These are phyloP conservation scores for Crotalus tigris DNA, from an alignment of 2,113 vertebrate species.

Conservation along the genomic window DNA sequence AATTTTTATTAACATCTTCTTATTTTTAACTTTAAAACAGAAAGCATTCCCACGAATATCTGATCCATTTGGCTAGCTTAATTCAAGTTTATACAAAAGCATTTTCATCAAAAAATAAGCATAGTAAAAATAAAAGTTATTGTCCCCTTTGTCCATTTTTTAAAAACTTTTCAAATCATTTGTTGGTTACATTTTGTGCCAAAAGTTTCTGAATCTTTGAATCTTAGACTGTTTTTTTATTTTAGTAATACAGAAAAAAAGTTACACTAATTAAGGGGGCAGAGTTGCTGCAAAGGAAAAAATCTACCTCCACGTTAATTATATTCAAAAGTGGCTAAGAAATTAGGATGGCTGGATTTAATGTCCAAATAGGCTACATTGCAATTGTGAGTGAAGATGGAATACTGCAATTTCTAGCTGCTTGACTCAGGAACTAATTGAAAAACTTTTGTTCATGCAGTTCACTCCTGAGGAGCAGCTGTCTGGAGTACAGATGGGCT, in stretches of 20 bases:
- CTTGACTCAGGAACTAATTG: background rate
- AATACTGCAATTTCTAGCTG: background rate
- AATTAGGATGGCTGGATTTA: background rate
- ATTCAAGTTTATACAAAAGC: background rate
- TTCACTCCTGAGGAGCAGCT: background rate
- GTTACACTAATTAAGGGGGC: background rate
- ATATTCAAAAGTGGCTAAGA: background rate
- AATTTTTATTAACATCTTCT: background rate
- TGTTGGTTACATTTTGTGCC: background rate
- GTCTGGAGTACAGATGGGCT: background rate
- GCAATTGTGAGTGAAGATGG: background rate
- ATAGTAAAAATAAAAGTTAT: background rate
- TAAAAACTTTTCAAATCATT: background rate
- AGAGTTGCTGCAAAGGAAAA: background rate
- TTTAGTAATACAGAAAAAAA: background rate
- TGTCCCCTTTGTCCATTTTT: background rate
- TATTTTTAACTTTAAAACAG: background rate
- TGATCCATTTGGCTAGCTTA: background rate
- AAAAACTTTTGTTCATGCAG: background rate
- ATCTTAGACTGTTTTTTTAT: background rate
- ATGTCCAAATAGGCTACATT: background rate
- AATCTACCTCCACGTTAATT: background rate
- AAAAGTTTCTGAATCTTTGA: background rate
- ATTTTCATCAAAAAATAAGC: background rate
- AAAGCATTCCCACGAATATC: background rate